Conservation (phyloP, 2,113 vertebrate genomes). For the Brachypodius melanocephalos region DNA sequence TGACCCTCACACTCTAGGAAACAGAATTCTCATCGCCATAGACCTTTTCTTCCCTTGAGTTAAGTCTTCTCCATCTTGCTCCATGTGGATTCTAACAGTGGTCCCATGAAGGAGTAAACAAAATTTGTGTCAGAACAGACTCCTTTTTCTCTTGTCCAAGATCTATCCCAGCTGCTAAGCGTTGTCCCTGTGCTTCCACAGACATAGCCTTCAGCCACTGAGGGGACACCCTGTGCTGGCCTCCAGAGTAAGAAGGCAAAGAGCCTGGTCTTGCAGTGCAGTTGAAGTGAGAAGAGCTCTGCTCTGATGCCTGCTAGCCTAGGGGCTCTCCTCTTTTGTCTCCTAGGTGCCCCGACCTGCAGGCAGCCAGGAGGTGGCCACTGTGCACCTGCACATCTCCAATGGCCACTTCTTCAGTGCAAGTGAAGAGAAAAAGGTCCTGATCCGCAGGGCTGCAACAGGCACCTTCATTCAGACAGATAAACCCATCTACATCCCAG, state of each 20-base stretch:
- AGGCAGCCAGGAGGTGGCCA: slow-evolving; percentile 14
- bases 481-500: slow-evolving; percentile 42
- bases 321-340: background rate
- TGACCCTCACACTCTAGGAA: background rate
- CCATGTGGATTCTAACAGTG: background rate
- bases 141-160: background rate
- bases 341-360: slow-evolving; percentile 19
- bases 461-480: slow-evolving; percentile 68
- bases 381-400: background rate
- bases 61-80: background rate
- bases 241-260: background rate
- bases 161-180: background rate
- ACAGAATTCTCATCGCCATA: background rate
- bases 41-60: background rate
- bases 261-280: background rate
- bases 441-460: slow-evolving; percentile 49
- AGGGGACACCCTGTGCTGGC: background rate
- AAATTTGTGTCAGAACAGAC: background rate
- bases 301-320: background rate
- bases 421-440: slow-evolving; percentile 45
- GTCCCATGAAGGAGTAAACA: background rate
- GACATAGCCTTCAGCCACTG: background rate
- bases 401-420: slow-evolving; percentile 32
- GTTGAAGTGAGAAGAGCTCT: background rate
- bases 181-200: background rate